phyloP scores from a whole-genome alignment of 2,888 invertebrate genomes.

The Dicyrtoma fusca region DNA sequence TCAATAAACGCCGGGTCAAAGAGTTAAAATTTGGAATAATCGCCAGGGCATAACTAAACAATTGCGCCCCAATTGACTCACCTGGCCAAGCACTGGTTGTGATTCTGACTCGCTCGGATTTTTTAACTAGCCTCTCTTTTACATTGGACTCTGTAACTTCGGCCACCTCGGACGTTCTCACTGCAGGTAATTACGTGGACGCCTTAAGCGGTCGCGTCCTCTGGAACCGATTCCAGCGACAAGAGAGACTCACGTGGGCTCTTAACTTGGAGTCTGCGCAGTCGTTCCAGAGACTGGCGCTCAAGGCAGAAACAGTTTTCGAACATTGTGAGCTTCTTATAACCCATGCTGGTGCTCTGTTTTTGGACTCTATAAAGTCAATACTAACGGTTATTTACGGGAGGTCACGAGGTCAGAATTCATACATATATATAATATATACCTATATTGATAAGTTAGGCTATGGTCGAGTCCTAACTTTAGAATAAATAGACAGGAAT shows the following conservation, averaged over 20 bases:
- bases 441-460: background rate
- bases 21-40: too few species aligned
- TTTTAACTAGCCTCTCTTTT: background rate
- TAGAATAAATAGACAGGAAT: too few species aligned
- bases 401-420: background rate
- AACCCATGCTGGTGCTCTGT: background rate
- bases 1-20: too few species aligned
- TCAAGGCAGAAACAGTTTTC: background rate
- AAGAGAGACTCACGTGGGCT: slow-evolving; percentile 4
- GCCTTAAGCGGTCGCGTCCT: background rate
- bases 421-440: background rate
- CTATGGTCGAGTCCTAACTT: too few species aligned
- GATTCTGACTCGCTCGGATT: background rate
- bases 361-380: slow-evolving; percentile 1
- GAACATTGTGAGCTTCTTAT: background rate
- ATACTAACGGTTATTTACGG: background rate
- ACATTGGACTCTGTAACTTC: background rate
- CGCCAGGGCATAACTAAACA: background rate
- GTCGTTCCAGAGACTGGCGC: background rate
- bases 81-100: background rate
- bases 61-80: too few species aligned
- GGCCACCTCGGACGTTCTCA: background rate
- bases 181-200: background rate
- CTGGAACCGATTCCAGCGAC: background rate
- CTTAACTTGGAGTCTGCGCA: background rate